Conservation (phyloP, 2,113 vertebrate genomes). For the Forbesichthys papilliferus region DNA sequence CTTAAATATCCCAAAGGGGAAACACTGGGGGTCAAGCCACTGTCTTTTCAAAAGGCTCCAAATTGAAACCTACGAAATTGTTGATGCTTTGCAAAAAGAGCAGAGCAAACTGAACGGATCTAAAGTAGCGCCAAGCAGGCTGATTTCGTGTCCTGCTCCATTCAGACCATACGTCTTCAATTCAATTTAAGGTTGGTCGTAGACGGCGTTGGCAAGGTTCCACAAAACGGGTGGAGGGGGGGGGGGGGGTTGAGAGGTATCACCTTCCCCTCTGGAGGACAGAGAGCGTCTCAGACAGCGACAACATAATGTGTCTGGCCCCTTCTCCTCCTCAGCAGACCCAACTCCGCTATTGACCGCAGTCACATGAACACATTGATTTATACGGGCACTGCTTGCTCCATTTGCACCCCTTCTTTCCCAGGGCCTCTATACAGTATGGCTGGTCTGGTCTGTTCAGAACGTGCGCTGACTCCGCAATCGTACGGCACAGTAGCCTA, state of each 20-base stretch:
- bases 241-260: neutral
- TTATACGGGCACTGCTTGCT: conserved; percentile 48
- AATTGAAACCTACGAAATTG: neutral
- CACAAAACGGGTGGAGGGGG: neutral
- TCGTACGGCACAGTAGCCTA: conserved; percentile 10
- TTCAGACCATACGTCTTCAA: neutral
- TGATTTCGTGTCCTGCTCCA: neutral
- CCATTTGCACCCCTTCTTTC: conserved; percentile 25
- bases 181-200: neutral
- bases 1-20: neutral
- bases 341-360: conserved; percentile 49
- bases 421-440: conserved; percentile 43
- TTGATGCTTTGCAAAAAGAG: neutral
- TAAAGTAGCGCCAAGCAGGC: neutral
- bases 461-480: conserved; percentile 65
- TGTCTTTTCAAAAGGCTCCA: neutral
- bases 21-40: neutral
- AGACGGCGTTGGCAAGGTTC: neutral
- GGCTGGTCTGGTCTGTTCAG: conserved; percentile 48
- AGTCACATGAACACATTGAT: conserved; percentile 61
- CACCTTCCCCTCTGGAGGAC: conserved; percentile 21
- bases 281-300: conserved; percentile 27
- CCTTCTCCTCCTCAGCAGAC: conserved; percentile 34
- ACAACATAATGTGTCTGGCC: conserved; percentile 44
- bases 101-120: neutral